A percentile compares a stretch with the other conserved stretches of the same genome.
phyloP scores from a whole-genome alignment of 1,140 invertebrate species.

The Cotesia glomerata region DNA sequence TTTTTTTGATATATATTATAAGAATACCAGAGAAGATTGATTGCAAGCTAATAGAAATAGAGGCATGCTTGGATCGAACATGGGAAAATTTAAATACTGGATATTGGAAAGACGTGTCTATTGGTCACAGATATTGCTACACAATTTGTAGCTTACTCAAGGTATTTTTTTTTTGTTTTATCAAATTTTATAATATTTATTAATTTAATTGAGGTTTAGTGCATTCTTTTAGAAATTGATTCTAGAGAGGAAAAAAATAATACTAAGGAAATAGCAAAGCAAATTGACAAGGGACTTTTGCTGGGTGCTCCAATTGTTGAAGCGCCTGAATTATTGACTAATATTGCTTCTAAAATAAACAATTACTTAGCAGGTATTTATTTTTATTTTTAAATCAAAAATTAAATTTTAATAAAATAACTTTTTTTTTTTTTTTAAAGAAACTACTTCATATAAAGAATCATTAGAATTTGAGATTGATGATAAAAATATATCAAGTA shows the following conservation, averaged over 20 bases:
- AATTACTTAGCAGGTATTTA: slow-evolving; percentile 44
- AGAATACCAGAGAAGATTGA: slow-evolving; percentile 33
- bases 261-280: slow-evolving; percentile 68
- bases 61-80: slow-evolving; percentile 72
- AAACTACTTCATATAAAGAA: slow-evolving; percentile 24
- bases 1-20: slow-evolving; percentile 32
- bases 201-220: slow-evolving; percentile 37
- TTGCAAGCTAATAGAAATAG: slow-evolving; percentile 55
- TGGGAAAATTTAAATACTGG: slow-evolving; percentile 87
- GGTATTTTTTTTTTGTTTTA: slow-evolving; percentile 48
- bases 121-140: slow-evolving; percentile 68
- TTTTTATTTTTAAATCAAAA: slow-evolving; percentile 28
- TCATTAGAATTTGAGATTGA: not conserved
- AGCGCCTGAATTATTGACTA: slow-evolving; percentile 63
- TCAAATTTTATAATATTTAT: not conserved
- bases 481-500: slow-evolving; percentile 25
- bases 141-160: slow-evolving; percentile 70
- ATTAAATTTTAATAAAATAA: too few relatives aligned
- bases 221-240: slow-evolving; percentile 48
- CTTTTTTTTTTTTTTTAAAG: slow-evolving; percentile 11
- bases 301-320: slow-evolving; percentile 74
- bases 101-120: slow-evolving; percentile 80
- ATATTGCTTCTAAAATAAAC: slow-evolving; percentile 64
- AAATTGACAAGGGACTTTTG: slow-evolving; percentile 82
- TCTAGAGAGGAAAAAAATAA: slow-evolving; percentile 16